Evolutionary conservation across 2,888 invertebrate species (phyloP), one percentile per base, ranked within the genome.

Genomic region (Limenitis camilla): DNA sequence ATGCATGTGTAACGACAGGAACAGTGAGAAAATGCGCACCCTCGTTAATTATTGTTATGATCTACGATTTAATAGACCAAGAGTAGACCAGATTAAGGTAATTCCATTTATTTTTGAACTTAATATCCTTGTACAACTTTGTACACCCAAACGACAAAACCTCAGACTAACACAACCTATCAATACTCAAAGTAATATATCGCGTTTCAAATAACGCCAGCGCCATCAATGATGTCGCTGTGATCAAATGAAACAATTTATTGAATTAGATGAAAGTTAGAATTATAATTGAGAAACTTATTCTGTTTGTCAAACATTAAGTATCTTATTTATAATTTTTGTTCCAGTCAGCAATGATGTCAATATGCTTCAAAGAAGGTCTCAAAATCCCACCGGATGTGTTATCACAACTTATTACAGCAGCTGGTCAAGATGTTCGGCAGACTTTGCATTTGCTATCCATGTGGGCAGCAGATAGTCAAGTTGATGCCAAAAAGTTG

Each of bases 1-100:
- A 66, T 98, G 99, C 79, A 98, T 99, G 91, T 99, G 99, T 82
- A 99, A 99, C 74, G 99, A 99, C 82, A 90, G 98, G 40, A 94
- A 94, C 72, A 94, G 96, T 77, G 94, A 91, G 54, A 98, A 98
- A 87, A 97, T 99, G 86, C 91, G 97, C 52, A 94, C 96, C 0
- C 89, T 99, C 6, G 92, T 94, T 45, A 97, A 96, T 80, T 94
- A 99, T 76, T 98, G 98, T 76, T 98, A 93, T 74, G 99, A 99
- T 76, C 85, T 99, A 51, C 84, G 92, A 48, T 98, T 98, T 78
- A 90, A 85, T 61, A 92, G 93, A 64, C 99, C 99, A 0, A 90
- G 93, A 58, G 80, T 95, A 1, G 96, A 97, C 65, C 97, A 97
- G 79, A 97, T 99, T 50, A 93, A 93, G 89, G 96, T 95, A 76